Evolutionary conservation across 2,113 vertebrate species (phyloP).

Genomic region (Hydrolagus affinis): DNA sequence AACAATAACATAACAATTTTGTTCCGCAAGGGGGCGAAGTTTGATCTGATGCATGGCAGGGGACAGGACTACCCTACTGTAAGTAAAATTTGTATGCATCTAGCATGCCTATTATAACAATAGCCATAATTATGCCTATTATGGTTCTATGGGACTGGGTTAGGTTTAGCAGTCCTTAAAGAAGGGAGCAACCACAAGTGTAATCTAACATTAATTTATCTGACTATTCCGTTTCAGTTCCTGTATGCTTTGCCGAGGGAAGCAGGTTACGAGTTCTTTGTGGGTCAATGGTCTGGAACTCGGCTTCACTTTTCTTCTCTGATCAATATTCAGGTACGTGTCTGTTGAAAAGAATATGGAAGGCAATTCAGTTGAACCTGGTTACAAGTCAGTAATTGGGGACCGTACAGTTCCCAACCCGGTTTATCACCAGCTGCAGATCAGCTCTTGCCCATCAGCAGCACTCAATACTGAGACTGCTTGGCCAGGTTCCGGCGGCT

Average conservation of each 20-base stretch:
- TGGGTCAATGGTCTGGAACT: conserved; percentile 80
- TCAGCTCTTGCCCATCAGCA: no score
- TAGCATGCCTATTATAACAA: not conserved
- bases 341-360: not conserved
- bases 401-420: no score
- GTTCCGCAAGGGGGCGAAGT: conserved; percentile 63
- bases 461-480: no score
- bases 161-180: not conserved
- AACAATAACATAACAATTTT: conserved; percentile 38
- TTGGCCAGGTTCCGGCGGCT: no score
- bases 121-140: no score
- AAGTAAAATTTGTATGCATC: conserved; percentile 37
- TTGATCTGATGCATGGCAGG: conserved; percentile 68
- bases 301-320: conserved; percentile 90
- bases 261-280: conserved; percentile 89
- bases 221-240: conserved; percentile 60
- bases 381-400: no score
- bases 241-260: conserved; percentile 80
- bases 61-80: conserved; percentile 71
- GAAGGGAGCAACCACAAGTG: not conserved
- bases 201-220: not conserved
- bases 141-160: not conserved
- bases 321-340: conserved; percentile 86
- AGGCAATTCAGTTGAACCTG: not conserved
- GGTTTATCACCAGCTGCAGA: no score